Conservation (phyloP, 2,113 vertebrate genomes). For the Oreochromis niloticus region DNA sequence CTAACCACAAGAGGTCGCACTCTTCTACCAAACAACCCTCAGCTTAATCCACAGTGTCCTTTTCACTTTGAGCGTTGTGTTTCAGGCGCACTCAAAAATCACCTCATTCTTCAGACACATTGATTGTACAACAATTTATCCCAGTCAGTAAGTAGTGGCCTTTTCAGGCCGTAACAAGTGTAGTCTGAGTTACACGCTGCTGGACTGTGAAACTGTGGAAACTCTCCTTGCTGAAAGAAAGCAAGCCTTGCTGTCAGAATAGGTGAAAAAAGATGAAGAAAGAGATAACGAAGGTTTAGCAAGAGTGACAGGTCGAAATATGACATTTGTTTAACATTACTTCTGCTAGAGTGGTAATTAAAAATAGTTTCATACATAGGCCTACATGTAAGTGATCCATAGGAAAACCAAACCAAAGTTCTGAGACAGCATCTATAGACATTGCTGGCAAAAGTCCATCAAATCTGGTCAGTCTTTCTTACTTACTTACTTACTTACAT, state of each 20-base stretch:
- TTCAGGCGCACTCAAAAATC: not conserved
- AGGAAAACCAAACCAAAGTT: not conserved
- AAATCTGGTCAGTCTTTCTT: not conserved
- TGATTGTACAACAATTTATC: not conserved
- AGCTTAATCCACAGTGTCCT: not conserved
- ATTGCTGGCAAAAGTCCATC: not conserved
- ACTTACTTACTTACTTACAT: not conserved
- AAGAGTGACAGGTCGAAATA: not conserved
- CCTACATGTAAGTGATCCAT: not conserved
- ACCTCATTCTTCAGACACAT: not conserved
- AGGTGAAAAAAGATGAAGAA: not conserved
- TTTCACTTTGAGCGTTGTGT: not conserved
- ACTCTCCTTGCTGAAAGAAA: not conserved
- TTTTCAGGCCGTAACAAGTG: not conserved
- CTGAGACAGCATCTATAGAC: not conserved
- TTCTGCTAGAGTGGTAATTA: not conserved
- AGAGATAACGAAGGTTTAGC: not conserved
- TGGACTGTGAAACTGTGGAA: not conserved
- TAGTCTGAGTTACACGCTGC: not conserved
- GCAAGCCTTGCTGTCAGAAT: not conserved
- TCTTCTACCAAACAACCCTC: not conserved
- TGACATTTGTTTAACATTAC: not conserved
- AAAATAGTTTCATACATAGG: not conserved
- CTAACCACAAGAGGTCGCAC: slow-evolving; percentile 26
- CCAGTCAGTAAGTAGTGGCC: not conserved